Conservation (phyloP, 2,113 vertebrate species). For the Oncorhynchus tshawytscha region DNA sequence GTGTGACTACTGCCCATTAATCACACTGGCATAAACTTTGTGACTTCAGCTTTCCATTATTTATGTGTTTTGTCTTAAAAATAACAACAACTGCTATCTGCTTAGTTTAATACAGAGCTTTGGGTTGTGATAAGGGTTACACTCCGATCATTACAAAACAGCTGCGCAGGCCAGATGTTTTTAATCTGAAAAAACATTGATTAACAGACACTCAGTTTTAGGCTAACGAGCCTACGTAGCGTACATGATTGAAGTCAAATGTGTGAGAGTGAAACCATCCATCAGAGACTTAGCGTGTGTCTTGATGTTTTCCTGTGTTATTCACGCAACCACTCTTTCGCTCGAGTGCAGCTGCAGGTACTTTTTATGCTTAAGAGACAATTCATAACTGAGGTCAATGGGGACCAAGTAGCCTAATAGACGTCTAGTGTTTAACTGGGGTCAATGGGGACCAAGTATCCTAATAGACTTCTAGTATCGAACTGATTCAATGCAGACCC, state of each 20-base stretch:
- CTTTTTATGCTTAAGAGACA: not conserved
- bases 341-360: not conserved
- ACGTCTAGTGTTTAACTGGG: not conserved
- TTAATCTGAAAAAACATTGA: not conserved
- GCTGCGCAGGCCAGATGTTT: too few species aligned
- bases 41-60: not conserved
- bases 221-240: not conserved
- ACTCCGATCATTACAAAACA: too few species aligned
- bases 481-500: constrained; percentile 4
- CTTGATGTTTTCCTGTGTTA: not conserved
- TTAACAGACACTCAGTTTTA: not conserved
- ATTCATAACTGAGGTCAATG: not conserved
- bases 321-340: not conserved
- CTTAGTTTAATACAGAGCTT: too few species aligned
- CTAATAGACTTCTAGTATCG: not conserved
- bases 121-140: too few species aligned
- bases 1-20: not conserved
- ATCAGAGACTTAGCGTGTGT: not conserved
- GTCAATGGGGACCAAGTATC: not conserved
- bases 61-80: not conserved
- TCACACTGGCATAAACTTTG: not conserved
- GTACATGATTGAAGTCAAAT: not conserved
- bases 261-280: not conserved
- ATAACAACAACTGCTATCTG: not conserved
- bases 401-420: too few species aligned